Conservation (phyloP, 2,113 vertebrate species). For the Pipa parva region DNA sequence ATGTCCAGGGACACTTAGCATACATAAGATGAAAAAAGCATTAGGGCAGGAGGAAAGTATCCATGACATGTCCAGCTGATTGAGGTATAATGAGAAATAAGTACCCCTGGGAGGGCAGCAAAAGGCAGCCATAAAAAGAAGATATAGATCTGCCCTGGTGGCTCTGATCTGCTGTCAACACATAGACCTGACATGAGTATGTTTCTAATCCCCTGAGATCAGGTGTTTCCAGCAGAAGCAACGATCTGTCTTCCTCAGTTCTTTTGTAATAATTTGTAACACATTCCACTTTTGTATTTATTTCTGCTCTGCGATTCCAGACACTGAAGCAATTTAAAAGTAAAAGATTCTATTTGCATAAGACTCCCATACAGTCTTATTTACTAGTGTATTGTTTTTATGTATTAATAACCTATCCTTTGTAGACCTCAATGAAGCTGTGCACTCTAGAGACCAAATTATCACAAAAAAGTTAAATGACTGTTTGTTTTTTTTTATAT, state of each 20-base stretch:
- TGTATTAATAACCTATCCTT: too few species aligned
- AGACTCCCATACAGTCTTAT: too few species aligned
- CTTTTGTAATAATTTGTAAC: conserved; percentile 26
- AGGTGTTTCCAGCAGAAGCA: conserved; percentile 19
- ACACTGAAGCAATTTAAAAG: neutral
- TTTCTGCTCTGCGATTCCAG: conserved; percentile 16
- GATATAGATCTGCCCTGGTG: conserved; percentile 31
- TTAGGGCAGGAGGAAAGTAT: conserved; percentile 16
- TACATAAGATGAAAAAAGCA: conserved; percentile 14
- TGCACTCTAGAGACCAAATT: too few species aligned
- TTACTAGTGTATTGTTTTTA: too few species aligned
- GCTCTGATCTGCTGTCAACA: conserved; percentile 33
- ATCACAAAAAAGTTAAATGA: too few species aligned
- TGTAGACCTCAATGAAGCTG: too few species aligned
- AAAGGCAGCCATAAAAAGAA: conserved; percentile 26
- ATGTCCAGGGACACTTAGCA: conserved; percentile 19
- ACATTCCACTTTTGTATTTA: conserved; percentile 26
- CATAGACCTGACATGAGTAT: conserved; percentile 24
- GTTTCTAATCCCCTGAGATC: conserved; percentile 13
- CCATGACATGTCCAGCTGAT: conserved; percentile 31
- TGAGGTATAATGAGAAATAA: conserved; percentile 41
- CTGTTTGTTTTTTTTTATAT: too few species aligned
- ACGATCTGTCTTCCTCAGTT: conserved; percentile 22
- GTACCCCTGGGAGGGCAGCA: conserved; percentile 34
- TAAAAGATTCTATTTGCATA: too few species aligned